Conservation (phyloP, 2,113 vertebrate species). For the Arizona elegans region DNA sequence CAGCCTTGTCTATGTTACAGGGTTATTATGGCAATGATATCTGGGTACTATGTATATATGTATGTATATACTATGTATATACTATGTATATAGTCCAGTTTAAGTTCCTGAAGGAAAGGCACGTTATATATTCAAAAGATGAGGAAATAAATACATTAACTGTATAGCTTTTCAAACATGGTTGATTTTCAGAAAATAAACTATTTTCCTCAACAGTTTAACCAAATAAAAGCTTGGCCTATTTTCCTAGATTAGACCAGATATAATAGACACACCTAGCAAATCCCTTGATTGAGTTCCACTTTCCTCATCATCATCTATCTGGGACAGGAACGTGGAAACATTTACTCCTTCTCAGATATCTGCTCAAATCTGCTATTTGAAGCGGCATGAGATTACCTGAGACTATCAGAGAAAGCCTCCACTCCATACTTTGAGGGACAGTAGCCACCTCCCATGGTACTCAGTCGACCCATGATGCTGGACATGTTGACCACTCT, state of each 20-base stretch:
- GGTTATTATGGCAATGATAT: not conserved
- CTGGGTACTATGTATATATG: not conserved
- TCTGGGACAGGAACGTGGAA: not conserved
- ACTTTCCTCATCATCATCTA: not conserved
- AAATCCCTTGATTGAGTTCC: not conserved
- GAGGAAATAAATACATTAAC: not conserved
- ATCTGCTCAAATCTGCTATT: not conserved
- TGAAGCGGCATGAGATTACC: conserved; percentile 57
- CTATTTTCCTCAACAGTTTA: not conserved
- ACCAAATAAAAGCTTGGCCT: not conserved
- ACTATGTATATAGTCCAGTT: not conserved
- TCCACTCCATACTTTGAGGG: conserved; percentile 79
- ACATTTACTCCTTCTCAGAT: not conserved
- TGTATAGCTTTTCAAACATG: not conserved
- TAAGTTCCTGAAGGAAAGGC: not conserved
- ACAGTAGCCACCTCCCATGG: conserved; percentile 72
- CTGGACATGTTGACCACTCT: conserved; percentile 79
- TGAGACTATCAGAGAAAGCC: conserved; percentile 78
- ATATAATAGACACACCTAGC: not conserved
- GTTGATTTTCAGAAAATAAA: not conserved
- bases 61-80: no score
- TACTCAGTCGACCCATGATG: conserved; percentile 67
- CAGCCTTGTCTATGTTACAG: not conserved
- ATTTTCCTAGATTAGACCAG: not conserved
- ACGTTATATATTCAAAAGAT: not conserved